Conservation (phyloP, 2,797 vertebrate genomes). For the Manis crassicaudata region DNA sequence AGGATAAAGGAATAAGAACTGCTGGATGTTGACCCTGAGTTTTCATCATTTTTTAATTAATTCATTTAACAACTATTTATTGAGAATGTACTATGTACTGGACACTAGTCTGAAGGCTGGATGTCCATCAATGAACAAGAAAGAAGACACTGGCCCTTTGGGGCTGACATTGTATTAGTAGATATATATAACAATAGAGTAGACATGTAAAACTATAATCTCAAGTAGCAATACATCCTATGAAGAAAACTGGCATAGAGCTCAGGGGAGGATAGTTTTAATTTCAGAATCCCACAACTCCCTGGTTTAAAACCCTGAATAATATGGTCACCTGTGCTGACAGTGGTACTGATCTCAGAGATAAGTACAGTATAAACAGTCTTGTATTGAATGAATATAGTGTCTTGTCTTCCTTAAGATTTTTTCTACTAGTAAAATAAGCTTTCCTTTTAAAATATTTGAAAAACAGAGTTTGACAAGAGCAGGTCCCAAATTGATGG, state of each 20-base stretch:
- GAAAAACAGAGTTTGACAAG: slow-evolving; percentile 6
- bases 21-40: neutral
- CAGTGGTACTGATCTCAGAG: neutral
- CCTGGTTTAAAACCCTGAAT: neutral
- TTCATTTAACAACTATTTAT: neutral
- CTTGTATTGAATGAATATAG: neutral
- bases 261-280: neutral
- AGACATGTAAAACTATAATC: slow-evolving; percentile 13
- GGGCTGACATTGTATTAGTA: neutral
- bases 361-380: neutral
- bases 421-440: neutral
- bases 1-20: neutral
- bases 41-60: neutral
- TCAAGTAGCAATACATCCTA: neutral
- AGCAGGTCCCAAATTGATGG: neutral
- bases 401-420: neutral
- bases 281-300: neutral
- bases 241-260: neutral
- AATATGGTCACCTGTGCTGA: neutral
- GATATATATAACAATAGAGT: neutral
- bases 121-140: neutral
- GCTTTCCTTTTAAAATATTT: slow-evolving; percentile 1
- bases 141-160: neutral
- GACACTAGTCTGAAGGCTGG: neutral
- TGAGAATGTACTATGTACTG: neutral